A percentile compares a stretch with the other conserved stretches of the same genome.
These are phyloP conservation scores for Drosophila trapezifrons DNA, from an alignment of 1,140 invertebrate species.

Conservation along the genomic window DNA sequence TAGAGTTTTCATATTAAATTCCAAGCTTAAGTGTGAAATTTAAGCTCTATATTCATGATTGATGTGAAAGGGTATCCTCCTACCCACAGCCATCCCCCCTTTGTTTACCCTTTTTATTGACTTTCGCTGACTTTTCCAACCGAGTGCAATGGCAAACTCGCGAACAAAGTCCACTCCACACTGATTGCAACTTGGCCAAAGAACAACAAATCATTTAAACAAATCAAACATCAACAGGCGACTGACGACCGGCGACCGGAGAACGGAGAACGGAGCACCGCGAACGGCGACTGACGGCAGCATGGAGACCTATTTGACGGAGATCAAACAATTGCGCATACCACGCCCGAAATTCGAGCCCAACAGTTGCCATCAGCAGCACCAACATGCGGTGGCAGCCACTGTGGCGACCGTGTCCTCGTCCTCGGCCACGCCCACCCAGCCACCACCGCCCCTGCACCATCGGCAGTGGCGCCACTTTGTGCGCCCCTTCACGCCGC, in stretches of 20 bases:
- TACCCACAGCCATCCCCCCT: neutral
- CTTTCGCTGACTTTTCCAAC: conserved; percentile 19
- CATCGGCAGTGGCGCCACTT: conserved; percentile 81
- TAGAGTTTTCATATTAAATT: neutral
- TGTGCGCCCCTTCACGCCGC: conserved; percentile 79
- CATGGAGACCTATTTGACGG: conserved; percentile 93
- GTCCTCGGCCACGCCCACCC: conserved; percentile 45
- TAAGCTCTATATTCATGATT: neutral
- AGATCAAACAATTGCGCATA: conserved; percentile 92
- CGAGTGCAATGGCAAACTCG: conserved; percentile 34
- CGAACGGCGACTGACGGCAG: conserved; percentile 48
- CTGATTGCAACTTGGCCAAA: conserved; percentile 73
- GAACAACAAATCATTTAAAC: conserved; percentile 74
- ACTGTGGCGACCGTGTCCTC: conserved; percentile 77
- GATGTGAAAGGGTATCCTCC: neutral
- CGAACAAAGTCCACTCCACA: conserved; percentile 45
- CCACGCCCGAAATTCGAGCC: conserved; percentile 92
- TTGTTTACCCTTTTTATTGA: conserved; percentile 22
- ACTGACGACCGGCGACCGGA: conserved; percentile 5
- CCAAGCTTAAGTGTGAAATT: neutral
- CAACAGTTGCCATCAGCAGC: conserved; percentile 88
- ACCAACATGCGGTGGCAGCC: conserved; percentile 86
- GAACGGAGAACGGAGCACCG: no score
- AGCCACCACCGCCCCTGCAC: conserved; percentile 57
- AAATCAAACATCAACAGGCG: conserved; percentile 71